These are phyloP conservation scores for Papilio protenor DNA, from an alignment of 2,888 invertebrate genomes.

Conservation along the genomic window DNA sequence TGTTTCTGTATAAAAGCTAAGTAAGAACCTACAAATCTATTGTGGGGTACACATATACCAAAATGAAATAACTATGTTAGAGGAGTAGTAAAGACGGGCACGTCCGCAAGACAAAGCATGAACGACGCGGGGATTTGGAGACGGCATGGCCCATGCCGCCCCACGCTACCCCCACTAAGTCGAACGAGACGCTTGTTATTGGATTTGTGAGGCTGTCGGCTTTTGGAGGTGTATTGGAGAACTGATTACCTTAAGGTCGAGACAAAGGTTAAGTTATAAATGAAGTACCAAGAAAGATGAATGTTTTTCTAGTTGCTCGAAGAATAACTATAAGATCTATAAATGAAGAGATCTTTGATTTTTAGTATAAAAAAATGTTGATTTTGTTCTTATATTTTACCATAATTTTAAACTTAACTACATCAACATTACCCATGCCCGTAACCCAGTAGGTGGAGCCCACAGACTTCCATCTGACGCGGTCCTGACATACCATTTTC, in stretches of 20 bases:
- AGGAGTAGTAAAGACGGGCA: slow-evolving; percentile 34
- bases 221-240: slow-evolving; percentile 14
- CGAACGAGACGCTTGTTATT: slow-evolving; percentile 34
- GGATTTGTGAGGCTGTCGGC: slow-evolving; percentile 31
- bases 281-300: neutral
- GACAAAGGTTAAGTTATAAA: neutral
- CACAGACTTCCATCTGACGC: too few relatives aligned
- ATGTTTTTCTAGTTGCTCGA: neutral
- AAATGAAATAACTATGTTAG: slow-evolving; percentile 39
- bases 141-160: slow-evolving; percentile 16
- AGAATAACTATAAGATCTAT: neutral
- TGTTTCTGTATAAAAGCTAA: neutral
- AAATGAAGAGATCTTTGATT: too few relatives aligned
- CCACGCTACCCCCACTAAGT: slow-evolving; percentile 15
- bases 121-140: slow-evolving; percentile 35
- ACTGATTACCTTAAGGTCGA: slow-evolving; percentile 16
- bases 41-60: slow-evolving; percentile 16
- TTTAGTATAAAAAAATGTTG: too few relatives aligned
- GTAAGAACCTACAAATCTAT: neutral
- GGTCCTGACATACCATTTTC: too few relatives aligned
- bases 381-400: too few relatives aligned
- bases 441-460: too few relatives aligned
- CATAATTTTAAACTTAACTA: too few relatives aligned
- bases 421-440: too few relatives aligned
- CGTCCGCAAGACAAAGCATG: slow-evolving; percentile 36